These are phyloP conservation scores for Creontiades dilutus DNA, from an alignment of 2,888 invertebrate genomes.

Conservation along the genomic window DNA sequence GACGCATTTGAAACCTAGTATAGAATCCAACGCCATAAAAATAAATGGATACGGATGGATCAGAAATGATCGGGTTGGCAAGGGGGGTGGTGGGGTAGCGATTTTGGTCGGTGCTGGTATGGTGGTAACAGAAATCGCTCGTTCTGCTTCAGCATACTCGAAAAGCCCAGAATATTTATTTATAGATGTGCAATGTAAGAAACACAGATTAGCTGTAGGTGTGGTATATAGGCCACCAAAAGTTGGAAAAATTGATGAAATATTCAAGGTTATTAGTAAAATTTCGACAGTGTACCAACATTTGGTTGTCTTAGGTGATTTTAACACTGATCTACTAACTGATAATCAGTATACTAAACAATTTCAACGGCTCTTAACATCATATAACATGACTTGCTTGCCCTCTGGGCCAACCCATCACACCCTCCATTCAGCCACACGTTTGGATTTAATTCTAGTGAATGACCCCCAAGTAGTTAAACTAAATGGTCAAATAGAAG, in stretches of 20 bases:
- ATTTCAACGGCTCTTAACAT: neutral
- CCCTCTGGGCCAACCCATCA: neutral
- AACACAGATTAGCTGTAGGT: neutral
- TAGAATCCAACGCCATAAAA: neutral
- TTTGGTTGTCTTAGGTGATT: neutral
- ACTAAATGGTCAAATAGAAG: neutral
- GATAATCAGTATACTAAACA: neutral
- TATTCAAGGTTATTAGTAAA: neutral
- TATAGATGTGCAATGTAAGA: neutral
- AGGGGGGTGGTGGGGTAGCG: slow-evolving; percentile 10
- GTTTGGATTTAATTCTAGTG: neutral
- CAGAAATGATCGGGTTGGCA: neutral
- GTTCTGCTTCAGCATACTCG: neutral
- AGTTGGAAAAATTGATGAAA: slow-evolving; percentile 18
- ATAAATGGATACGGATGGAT: neutral
- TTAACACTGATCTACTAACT: neutral
- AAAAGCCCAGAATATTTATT: neutral
- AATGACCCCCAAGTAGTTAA: neutral
- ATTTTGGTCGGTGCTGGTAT: neutral
- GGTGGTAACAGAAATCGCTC: neutral
- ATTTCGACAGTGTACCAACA: neutral
- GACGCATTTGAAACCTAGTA: neutral
- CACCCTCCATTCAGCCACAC: neutral
- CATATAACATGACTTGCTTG: neutral
- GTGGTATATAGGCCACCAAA: neutral